Base-by-base conservation (phyloP, 53 echinoderm and acorn worm species). In the Pentamera pediparva region DNA sequence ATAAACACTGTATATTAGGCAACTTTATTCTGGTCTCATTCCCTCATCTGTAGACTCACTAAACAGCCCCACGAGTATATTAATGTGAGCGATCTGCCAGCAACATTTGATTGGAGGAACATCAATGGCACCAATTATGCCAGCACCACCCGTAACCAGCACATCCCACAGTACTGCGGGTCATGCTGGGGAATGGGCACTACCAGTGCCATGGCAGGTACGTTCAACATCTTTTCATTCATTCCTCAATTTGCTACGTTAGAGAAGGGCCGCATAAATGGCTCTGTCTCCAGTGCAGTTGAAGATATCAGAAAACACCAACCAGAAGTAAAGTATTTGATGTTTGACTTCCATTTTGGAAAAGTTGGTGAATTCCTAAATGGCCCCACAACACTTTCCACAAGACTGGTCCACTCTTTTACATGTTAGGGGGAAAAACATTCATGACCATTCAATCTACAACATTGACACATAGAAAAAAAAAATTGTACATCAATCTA, bases 121-220 rank as follows among this genome's bases (percentile, higher is more conserved):
- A 79, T 92, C 52, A 86, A 84, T 48, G 89, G 89, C 2, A 89
- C 86, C 37, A 98, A 98, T 72, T 98, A 80, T 79, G 88, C 63
- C 19, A 98, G 88, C 79, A 78, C 98, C 12, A 98, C 98, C 15
- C 76, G 98, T 21, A 98, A 98, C 76, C 98, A 98, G 61, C 98
- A 98, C 60, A 98, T 98, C 9, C 98, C 98, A 27, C 88, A 88
- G 67, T 98, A 98, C 60, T 98, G 98, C 76, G 98, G 98, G 19
- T 89, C 89, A 28, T 96, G 96, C 50, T 96, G 96, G 96, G 88
- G 82, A 5, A 96, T 96, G 96, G 96, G 88, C 1, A 82, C 87
- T 15, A 96, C 91, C 5, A 96, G 96, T 78, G 83, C 96, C 4
- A 49, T 96, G 39, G 96, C 96, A 74, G 96, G 96, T 96, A 79